Conservation (phyloP, 2,113 vertebrate species). For the Psephotus haematonotus region DNA sequence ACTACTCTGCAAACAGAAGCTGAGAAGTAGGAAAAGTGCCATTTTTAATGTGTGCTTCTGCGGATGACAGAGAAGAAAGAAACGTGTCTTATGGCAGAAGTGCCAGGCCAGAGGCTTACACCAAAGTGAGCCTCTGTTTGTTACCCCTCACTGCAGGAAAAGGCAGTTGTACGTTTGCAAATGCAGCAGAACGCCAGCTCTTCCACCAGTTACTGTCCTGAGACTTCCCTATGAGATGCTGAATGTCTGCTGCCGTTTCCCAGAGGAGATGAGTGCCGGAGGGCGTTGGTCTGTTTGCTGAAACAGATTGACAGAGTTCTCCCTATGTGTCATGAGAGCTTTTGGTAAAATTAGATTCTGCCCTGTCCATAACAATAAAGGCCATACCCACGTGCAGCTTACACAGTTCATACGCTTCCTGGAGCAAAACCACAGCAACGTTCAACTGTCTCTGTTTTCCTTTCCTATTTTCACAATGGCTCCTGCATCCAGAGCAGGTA, state of each 20-base stretch:
- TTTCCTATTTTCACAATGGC: neutral
- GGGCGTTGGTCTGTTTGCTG: conserved; percentile 37
- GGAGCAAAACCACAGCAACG: conserved; percentile 40
- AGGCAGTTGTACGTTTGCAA: neutral
- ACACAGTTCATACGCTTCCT: neutral
- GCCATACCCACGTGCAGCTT: neutral
- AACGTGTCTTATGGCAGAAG: neutral
- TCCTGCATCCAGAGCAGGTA: neutral
- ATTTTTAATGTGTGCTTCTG: neutral
- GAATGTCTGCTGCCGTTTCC: neutral
- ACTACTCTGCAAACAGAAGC: neutral
- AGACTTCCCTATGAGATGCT: neutral
- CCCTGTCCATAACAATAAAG: conserved; percentile 51
- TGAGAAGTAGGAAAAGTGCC: neutral
- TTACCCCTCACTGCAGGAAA: neutral
- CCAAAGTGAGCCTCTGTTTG: neutral
- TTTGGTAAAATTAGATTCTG: conserved; percentile 40
- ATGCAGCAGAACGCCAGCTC: neutral
- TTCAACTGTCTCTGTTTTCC: neutral
- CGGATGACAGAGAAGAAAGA: neutral
- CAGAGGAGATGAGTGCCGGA: neutral
- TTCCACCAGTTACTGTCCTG: neutral
- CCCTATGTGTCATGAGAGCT: conserved; percentile 15
- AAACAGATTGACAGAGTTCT: neutral
- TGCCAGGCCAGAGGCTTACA: neutral